Evolutionary conservation across 1,140 invertebrate species (phyloP).

Genomic region (Agrilus planipennis): DNA sequence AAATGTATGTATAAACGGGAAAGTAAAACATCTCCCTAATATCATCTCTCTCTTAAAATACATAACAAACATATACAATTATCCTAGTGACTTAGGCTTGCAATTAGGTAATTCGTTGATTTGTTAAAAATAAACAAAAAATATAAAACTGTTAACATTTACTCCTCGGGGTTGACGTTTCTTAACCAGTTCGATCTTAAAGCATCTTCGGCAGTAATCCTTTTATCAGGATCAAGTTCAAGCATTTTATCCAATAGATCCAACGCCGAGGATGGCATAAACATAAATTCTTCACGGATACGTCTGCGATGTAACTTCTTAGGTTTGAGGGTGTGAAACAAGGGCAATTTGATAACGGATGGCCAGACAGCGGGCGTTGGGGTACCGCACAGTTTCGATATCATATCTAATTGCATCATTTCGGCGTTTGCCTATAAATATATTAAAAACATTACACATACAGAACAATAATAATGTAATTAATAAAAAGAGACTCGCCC

Average conservation of each 20-base stretch:
- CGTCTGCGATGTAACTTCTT: conserved; percentile 82
- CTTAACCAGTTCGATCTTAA: conserved; percentile 90
- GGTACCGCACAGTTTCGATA: conserved; percentile 90
- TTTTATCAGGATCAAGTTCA: conserved; percentile 84
- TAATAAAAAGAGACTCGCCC: too few relatives aligned
- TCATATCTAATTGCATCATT: conserved; percentile 88
- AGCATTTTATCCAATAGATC: conserved; percentile 95
- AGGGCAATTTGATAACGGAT: conserved; percentile 85
- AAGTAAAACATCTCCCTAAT: background rate
- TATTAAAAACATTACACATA: conserved; percentile 2
- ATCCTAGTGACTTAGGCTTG: too few relatives aligned
- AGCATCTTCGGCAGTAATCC: conserved; percentile 91
- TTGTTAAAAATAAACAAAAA: background rate
- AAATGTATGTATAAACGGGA: background rate
- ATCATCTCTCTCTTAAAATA: background rate
- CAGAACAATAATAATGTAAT: background rate
- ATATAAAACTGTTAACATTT: conserved; percentile 36
- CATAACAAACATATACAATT: background rate
- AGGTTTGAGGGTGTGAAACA: conserved; percentile 84
- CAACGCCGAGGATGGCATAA: conserved; percentile 79
- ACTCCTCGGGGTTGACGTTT: conserved; percentile 82
- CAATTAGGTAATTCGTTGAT: background rate
- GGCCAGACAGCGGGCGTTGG: conserved; percentile 97
- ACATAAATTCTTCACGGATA: conserved; percentile 84
- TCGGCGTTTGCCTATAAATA: conserved; percentile 73